Evolutionary conservation across 2,797 vertebrate species (phyloP).

Genomic region (Channa striata): DNA sequence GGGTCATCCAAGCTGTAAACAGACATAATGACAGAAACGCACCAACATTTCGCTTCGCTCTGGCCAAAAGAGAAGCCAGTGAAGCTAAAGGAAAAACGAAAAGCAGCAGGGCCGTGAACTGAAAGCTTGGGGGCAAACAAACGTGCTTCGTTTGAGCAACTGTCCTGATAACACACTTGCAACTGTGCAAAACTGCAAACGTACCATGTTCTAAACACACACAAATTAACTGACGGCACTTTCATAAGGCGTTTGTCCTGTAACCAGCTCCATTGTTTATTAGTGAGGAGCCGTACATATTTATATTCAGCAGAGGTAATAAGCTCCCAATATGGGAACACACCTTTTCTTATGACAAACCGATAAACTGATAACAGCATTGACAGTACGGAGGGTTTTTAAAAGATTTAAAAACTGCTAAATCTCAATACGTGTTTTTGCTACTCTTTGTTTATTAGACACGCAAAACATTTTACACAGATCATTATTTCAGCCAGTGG

Average conservation of each 20-base stretch:
- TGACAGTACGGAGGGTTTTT: background rate
- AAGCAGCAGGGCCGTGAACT: background rate
- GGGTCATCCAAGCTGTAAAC: slow-evolving; percentile 13
- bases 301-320: slow-evolving; percentile 2
- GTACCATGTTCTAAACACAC: background rate
- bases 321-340: background rate
- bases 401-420: background rate
- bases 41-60: background rate
- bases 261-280: background rate
- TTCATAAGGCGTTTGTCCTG: background rate
- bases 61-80: background rate
- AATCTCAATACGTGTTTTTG: too few relatives aligned
- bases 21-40: background rate
- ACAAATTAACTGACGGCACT: background rate
- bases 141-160: background rate
- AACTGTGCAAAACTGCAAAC: too few relatives aligned
- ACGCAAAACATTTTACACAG: background rate
- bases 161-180: too few relatives aligned
- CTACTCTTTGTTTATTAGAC: background rate
- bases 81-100: slow-evolving; percentile 7
- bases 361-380: background rate
- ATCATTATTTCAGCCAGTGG: background rate
- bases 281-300: background rate
- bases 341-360: background rate
- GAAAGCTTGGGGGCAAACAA: background rate